A percentile compares a stretch with the other conserved stretches of the same genome.
Evolutionary conservation across 2,888 invertebrate genomes (phyloP).

Genomic region (Mesodorylaimus sp.): DNA sequence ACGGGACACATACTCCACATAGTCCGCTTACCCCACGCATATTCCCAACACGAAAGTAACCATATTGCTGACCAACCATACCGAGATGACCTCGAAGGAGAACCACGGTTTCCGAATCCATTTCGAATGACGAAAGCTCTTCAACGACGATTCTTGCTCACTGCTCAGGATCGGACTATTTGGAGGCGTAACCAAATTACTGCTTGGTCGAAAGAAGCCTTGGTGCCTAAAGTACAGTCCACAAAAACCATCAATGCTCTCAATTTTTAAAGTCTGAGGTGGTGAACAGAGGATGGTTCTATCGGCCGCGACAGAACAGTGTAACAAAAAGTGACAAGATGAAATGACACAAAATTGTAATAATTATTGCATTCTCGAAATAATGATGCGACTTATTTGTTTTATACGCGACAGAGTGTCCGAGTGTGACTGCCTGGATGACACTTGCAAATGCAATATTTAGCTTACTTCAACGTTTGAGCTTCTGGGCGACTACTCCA

Average conservation of each 20-base stretch:
- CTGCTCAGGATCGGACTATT: constrained; percentile 27
- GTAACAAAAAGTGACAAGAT: too few species aligned
- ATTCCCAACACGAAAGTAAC: constrained; percentile 72
- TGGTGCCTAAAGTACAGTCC: too few species aligned
- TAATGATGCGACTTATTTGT: too few species aligned
- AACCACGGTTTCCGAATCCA: constrained; percentile 61
- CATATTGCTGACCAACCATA: constrained; percentile 70
- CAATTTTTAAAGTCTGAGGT: too few species aligned
- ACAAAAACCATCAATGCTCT: too few species aligned
- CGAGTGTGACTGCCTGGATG: constrained; percentile 12
- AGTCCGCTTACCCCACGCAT: constrained; percentile 73
- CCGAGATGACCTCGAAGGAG: constrained; percentile 69
- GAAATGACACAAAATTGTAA: too few species aligned
- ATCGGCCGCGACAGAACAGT: too few species aligned
- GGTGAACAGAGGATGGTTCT: too few species aligned
- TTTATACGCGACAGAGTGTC: too few species aligned
- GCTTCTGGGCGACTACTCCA: constrained; percentile 83
- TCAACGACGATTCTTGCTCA: constrained; percentile 11
- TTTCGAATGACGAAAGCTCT: constrained; percentile 50
- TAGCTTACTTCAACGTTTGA: constrained; percentile 57
- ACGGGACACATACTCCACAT: too few species aligned
- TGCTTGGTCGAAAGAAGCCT: too few species aligned
- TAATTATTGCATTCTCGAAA: too few species aligned
- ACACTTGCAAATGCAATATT: neutral
- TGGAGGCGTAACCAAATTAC: constrained; percentile 29